Evolutionary conservation across 2,888 invertebrate genomes (phyloP), one percentile per base, ranked within the genome.

Genomic region (Phortica magna): DNA sequence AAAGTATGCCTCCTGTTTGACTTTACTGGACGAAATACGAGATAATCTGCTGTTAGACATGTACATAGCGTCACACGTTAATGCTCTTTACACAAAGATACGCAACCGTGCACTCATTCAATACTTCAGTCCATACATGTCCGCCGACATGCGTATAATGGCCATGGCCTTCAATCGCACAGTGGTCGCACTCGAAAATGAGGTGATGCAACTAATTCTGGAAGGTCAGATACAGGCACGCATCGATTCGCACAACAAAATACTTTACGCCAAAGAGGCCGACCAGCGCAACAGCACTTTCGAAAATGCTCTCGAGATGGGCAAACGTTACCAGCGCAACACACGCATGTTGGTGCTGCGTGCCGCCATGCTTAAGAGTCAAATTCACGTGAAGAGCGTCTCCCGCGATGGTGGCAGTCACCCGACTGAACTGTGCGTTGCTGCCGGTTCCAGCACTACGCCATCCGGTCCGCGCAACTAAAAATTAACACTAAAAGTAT

Each of bases 241-340:
- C 76, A 99, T 99, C 89, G 99, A 99, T 93, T 99, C 98, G 19
- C 98, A 98, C 92, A 98, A 98, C 91, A 98, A 98, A 93, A 98
- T 99, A 91, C 93, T 99, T 79, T 98, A 97, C 93, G 98, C 98
- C 84, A 98, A 98, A 93, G 98, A 98, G 93, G 96, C 97, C 65
- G 98, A 99, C 93, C 98, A 98, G 91, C 94, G 99, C 81, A 98
- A 97, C 91, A 96, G 96, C 79, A 98, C 98, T 0, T 99, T 98
- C 93, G 98, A 98, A 90, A 96, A 96, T 88, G 97, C 98, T 83
- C 93, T 98, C 81, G 94, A 94, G 48, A 96, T 98, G 94, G 98
- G 98, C 5, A 96, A 96, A 90, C 97, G 98, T 91, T 98, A 98
- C 92, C 97, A 98, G 90, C 94, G 98, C 85, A 94, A 97, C 89